Base-by-base conservation (phyloP, 2,888 invertebrate genomes). In the Microctonus hyperodae region DNA sequence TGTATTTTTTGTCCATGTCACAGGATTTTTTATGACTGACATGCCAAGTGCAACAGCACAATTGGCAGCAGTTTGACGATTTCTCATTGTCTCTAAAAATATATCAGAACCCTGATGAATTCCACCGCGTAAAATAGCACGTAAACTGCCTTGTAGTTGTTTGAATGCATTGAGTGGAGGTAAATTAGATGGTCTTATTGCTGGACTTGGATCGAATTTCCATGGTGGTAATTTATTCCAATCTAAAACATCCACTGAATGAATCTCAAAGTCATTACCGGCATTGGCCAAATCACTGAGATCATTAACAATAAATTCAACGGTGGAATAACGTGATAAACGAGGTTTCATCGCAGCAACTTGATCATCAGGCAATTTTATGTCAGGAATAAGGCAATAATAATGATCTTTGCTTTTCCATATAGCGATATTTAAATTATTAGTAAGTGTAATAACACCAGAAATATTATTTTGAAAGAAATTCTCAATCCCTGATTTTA, bases 81-180 rank as follows among this genome's bases (percentile, higher is more conserved):
- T 75, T 7, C 79, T 73, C 23, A 80, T 56, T 1, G 53, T 63
- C n/a, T 78, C 74, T 0, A 79, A 70, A 61, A 82, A 82, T 33
- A 81, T 71, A 2, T 77, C 74, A 1, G 76, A 72, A 0, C 73
- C 78, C 57, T 82, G 79, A 59, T 81, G 79, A 11, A 74, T 78
- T 5, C 69, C 72, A 0, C 78, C 83, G 0, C 72, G 74, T 4
- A 83, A 64, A 44, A 82, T 78, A 0, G 82, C 83, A 7, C 81
- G 70, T 0, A 82, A 70, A 22, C 67, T 78, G 3, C 80, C 81
- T 1, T 66, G 69, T 0, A 79, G 69, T 65, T 73, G 74, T 59
- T 69, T 73, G 53, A 76, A 83, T 1, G 82, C 83, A 59, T 83
- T 83, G 25, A 83, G 53, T 0, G 81, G 76, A 1, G 83, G 83